Evolutionary conservation across 1,140 invertebrate species (phyloP), one percentile per base, ranked within the genome.

Genomic region (Drosophila rufa): DNA sequence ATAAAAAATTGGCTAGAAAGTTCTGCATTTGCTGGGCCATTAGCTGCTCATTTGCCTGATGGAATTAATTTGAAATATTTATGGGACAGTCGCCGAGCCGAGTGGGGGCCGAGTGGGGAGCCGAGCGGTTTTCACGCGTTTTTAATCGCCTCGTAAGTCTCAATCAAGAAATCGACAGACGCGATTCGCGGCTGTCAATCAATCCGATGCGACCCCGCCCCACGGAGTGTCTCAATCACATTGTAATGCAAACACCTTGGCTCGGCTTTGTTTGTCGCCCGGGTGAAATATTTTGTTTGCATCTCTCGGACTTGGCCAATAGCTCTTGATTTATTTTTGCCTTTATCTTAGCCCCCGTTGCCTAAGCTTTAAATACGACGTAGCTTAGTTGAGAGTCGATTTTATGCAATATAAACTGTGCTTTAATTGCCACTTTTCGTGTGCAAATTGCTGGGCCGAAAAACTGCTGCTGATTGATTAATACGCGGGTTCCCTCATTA

Each of bases 171-270:
- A 58, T 64, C 62, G 68, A 70, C 73, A 80, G 50, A 51, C 19
- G 50, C 75, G 48, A 65, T 57, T 77, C 22, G 65, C 76, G 46
- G 57, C 76, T 77, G 85, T 89, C 83, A 89, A 77, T 78, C 68
- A 50, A 77, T 57, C 27, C 9, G 68, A 19, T 22, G 22, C 36
- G 25, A 40, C 61, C 69, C 61, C 56, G 57, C 58, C 65, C 61
- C 69, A 50, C 50, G 14, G 19, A 68, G 48, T 70, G 64, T 60
- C 70, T 45, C 70, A 73, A 60, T 74, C 70, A 48, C 77, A 55
- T 80, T 85, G 67, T 85, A 81, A 81, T 78, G 70, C 79, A 82
- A 85, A 81, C 69, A 82, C 67, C 82, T 85, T 86, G 74, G 48
- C 15, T 42, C 57, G 25, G 43, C 61, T 58, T 73, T 82, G 78